phyloP scores from a whole-genome alignment of 2,113 vertebrate genomes.

The Oreochromis tanganicae region DNA sequence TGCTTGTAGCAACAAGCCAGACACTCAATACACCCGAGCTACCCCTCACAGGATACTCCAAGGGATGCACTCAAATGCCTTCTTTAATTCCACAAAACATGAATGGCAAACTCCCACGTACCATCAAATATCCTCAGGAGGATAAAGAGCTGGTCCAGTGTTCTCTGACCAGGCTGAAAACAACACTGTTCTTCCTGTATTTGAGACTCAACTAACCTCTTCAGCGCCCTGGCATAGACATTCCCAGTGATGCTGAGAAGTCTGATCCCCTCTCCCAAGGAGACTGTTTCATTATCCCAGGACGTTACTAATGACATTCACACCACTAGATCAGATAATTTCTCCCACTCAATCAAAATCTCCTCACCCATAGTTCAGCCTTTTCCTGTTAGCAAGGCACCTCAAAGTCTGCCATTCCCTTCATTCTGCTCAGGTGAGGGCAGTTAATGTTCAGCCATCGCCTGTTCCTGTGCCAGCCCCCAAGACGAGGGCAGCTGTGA shows the following conservation, averaged over 20 bases:
- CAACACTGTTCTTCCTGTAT: not conserved
- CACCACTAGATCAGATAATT: not conserved
- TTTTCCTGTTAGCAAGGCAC: not conserved
- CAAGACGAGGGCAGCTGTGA: too few relatives aligned
- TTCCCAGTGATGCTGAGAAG: not conserved
- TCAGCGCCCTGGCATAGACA: not conserved
- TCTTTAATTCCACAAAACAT: not conserved
- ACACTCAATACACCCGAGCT: not conserved
- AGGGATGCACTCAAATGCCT: not conserved
- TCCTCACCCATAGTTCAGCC: not conserved
- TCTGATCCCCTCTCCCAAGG: not conserved
- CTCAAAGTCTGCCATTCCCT: not conserved
- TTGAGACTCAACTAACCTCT: not conserved
- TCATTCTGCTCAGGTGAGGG: not conserved
- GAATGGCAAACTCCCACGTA: not conserved
- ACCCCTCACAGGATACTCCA: not conserved
- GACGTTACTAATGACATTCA: not conserved
- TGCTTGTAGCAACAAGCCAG: not conserved
- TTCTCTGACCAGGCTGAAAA: not conserved
- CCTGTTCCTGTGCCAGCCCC: too few relatives aligned
- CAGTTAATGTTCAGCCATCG: not conserved
- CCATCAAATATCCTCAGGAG: not conserved
- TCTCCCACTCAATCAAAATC: not conserved
- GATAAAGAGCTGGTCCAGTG: not conserved
- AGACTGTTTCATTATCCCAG: not conserved